Conservation (phyloP, 2,113 vertebrate species). For the Vidua chalybeata region DNA sequence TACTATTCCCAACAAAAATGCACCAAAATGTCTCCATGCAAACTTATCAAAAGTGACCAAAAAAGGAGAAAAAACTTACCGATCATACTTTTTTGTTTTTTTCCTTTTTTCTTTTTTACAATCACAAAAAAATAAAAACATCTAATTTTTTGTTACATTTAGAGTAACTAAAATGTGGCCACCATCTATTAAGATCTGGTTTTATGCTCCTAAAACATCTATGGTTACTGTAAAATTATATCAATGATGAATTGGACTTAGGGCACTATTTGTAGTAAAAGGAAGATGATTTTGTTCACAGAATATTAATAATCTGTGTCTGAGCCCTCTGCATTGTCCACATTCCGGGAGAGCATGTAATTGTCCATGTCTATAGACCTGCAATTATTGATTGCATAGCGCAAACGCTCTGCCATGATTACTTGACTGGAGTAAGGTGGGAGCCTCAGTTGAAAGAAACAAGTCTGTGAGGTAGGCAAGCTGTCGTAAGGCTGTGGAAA, state of each 20-base stretch:
- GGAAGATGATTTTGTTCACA: constrained; percentile 51
- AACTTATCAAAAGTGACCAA: constrained; percentile 84
- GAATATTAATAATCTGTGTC: constrained; percentile 83
- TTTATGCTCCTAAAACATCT: constrained; percentile 78
- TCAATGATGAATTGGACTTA: constrained; percentile 49
- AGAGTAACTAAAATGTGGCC: constrained; percentile 81
- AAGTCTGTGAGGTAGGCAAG: constrained; percentile 90
- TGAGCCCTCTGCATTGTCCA: constrained; percentile 87
- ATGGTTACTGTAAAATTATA: constrained; percentile 72
- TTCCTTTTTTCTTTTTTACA: constrained; percentile 77
- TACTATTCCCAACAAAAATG: constrained; percentile 83
- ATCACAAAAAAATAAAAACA: constrained; percentile 87
- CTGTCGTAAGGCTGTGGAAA: constrained; percentile 84
- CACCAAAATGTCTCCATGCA: constrained; percentile 88
- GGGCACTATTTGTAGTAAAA: constrained; percentile 46
- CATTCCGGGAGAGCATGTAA: constrained; percentile 87
- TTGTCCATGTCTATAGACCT: constrained; percentile 90
- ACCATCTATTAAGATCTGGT: constrained; percentile 65
- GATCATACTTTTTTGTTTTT: constrained; percentile 67
- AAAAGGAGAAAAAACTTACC: constrained; percentile 62
- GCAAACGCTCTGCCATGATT: constrained; percentile 86
- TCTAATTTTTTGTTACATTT: constrained; percentile 79
- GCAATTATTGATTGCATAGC: constrained; percentile 90
- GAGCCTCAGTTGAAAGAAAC: constrained; percentile 87
- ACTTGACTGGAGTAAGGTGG: constrained; percentile 85